Evolutionary conservation across 2,797 vertebrate genomes (phyloP), one percentile per base, ranked within the genome.

Genomic region (Peromyscus aztecus): DNA sequence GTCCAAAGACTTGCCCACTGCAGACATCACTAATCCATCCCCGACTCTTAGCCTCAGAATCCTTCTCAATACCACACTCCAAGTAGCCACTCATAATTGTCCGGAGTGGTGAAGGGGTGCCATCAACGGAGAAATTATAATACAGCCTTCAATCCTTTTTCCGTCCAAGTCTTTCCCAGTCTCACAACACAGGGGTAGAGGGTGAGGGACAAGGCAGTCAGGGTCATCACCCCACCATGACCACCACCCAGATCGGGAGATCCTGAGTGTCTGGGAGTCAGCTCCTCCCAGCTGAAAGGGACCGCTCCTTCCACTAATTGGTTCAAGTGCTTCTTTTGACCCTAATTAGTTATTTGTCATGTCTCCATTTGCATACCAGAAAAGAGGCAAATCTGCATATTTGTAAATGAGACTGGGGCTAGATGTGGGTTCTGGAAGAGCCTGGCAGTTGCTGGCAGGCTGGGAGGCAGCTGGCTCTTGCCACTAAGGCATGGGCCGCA

Each of bases 291-390:
- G 92, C 87, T 92, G 91, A 97, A 96, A 96, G 91, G 91, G 94
- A 97, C 96, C 37, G 13, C 81, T 96, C 98, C 96, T 96, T 87
- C 80, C 84, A 98, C 99, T 99, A 99, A 99, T 99, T 99, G 99
- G 99, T 99, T 99, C 83, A 99, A 99, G 99, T 99, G 99, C 98
- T 99, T 99, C 99, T 99, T 99, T 99, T 99, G 99, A 99, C 99
- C 99, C 99, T 99, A 99, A 99, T 99, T 99, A 99, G 99, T 97
- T 98, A 98, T 99, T 99, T 99, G 99, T 99, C 99, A 99, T 99
- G 99, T 99, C 96, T 98, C 98, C 98, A 99, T 99, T 99, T 99
- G 99, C 99, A 99, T 99, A 99, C 99, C 99, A 99, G 99, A 99
- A 99, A 99, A 99, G 99, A 99, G 99, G 98, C 98, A 98, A 98